Conservation (phyloP, 2,888 invertebrate genomes). For the Rhamnusium bicolor region DNA sequence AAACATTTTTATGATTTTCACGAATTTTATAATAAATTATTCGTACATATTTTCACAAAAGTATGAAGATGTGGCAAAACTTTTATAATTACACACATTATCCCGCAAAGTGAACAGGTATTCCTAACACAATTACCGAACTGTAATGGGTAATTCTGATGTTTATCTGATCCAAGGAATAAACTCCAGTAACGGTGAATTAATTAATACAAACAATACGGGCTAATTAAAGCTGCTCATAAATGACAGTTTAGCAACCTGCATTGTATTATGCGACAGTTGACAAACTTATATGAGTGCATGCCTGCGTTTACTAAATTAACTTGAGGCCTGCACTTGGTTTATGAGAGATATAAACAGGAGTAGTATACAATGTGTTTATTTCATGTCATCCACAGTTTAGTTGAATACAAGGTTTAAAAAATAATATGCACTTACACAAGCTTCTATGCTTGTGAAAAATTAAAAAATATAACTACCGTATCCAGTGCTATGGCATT, state of each 20-base stretch:
- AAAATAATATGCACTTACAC: too few relatives aligned
- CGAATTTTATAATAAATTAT: too few relatives aligned
- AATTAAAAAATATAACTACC: too few relatives aligned
- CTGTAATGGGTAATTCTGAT: not conserved
- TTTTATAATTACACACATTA: too few relatives aligned
- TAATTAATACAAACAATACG: constrained; percentile 14
- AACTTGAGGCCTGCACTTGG: constrained; percentile 8
- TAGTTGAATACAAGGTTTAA: too few relatives aligned
- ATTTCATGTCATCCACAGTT: not conserved
- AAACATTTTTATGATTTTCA: too few relatives aligned
- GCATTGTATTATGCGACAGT: constrained; percentile 9
- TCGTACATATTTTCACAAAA: too few relatives aligned
- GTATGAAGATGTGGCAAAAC: too few relatives aligned
- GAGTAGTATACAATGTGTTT: constrained; percentile 2
- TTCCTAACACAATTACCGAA: not conserved
- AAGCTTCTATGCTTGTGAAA: too few relatives aligned
- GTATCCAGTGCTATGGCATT: too few relatives aligned
- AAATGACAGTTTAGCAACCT: constrained; percentile 15
- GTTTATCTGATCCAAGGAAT: not conserved
- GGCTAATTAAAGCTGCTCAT: constrained; percentile 19
- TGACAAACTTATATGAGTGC: constrained; percentile 7
- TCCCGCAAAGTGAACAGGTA: not conserved
- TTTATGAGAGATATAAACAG: constrained; percentile 17
- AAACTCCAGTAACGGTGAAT: not conserved
- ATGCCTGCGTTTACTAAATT: constrained; percentile 19